Evolutionary conservation across 1,140 invertebrate species (phyloP).

Genomic region (Bombyx mandarina): DNA sequence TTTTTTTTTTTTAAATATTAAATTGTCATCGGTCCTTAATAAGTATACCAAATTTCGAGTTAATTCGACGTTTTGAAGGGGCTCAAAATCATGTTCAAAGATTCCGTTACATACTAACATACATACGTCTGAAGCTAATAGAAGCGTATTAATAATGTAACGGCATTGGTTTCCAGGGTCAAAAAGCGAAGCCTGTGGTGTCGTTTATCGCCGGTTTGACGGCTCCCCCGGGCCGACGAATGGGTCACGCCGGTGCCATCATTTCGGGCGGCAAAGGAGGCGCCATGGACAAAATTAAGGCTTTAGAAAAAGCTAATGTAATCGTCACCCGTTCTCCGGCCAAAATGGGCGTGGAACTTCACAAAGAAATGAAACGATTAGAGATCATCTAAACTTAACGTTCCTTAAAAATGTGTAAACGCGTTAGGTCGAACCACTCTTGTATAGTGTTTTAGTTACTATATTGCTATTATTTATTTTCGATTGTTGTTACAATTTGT

Average conservation of each 20-base stretch:
- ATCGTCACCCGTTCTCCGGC: conserved; percentile 96
- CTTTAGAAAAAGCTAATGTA: conserved; percentile 90
- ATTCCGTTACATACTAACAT: too few species aligned
- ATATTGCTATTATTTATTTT: conserved; percentile 61
- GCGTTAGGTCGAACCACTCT: conserved; percentile 18
- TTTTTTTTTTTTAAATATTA: too few species aligned
- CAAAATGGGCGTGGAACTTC: conserved; percentile 92
- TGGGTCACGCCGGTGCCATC: conserved; percentile 99
- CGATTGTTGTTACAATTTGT: conserved; percentile 25
- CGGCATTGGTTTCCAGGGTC: conserved; percentile 76
- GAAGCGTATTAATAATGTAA: too few species aligned
- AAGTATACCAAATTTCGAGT: too few species aligned
- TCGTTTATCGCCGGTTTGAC: conserved; percentile 99
- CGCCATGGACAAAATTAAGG: conserved; percentile 98
- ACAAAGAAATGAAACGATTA: conserved; percentile 89
- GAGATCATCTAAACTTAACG: conserved; percentile 71
- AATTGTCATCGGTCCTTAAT: too few species aligned
- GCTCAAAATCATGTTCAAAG: too few species aligned
- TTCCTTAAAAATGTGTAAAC: too few species aligned
- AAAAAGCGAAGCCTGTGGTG: conserved; percentile 97
- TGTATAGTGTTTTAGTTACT: conserved; percentile 59
- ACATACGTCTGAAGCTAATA: too few species aligned
- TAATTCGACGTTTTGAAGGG: too few species aligned
- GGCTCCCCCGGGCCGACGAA: conserved; percentile 96
- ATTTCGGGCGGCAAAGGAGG: conserved; percentile 99